phyloP scores from a whole-genome alignment of 2,113 vertebrate species.

The Pogona vitticeps region DNA sequence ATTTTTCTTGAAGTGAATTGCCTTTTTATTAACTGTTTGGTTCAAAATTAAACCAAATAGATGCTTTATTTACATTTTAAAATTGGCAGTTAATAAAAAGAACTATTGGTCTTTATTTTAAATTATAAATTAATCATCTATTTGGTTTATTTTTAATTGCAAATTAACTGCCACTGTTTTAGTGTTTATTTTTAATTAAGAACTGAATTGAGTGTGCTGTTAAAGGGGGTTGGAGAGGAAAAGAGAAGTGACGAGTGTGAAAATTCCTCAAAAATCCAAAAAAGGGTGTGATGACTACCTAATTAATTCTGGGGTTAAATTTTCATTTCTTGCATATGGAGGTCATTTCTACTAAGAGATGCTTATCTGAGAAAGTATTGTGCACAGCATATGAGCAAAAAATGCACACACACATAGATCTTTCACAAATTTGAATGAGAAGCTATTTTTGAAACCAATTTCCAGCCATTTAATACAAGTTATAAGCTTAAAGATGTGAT shows the following conservation, averaged over 20 bases:
- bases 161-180: too few relatives aligned
- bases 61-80: too few relatives aligned
- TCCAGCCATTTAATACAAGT: not conserved
- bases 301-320: not conserved
- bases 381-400: not conserved
- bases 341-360: not conserved
- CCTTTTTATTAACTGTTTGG: too few relatives aligned
- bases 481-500: not conserved
- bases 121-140: too few relatives aligned
- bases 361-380: not conserved
- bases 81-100: too few relatives aligned
- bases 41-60: too few relatives aligned
- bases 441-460: not conserved
- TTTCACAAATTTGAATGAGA: not conserved
- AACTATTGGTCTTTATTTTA: too few relatives aligned
- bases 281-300: not conserved
- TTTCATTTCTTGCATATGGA: not conserved
- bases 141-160: too few relatives aligned
- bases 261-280: not conserved
- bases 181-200: too few relatives aligned
- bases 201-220: too few relatives aligned
- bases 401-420: not conserved
- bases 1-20: too few relatives aligned
- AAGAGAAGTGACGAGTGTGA: not conserved
- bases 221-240: not conserved